Base-by-base conservation (phyloP, 2,797 vertebrate species). In the Scolopax bukidnonensis region DNA sequence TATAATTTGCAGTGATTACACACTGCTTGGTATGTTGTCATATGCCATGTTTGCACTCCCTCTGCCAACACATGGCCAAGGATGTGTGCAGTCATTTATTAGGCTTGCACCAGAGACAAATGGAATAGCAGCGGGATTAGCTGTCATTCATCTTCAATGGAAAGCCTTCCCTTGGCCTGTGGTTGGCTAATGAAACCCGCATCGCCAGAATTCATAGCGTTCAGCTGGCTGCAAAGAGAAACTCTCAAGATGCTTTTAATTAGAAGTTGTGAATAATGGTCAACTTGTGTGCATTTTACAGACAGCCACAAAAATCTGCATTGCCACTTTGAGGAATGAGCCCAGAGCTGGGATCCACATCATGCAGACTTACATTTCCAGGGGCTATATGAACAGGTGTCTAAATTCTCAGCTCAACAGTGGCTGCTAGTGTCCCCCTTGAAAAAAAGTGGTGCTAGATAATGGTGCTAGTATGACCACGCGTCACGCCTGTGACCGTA, bases 221-320 rank as follows among this genome's bases (percentile, higher is more conserved):
- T 95, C 89, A 81, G 75, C 84, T 97, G 96, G 96, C 94, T 92
- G 87, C 87, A 95, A 81, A 95, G 45, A 95, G 95, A 95, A 84
- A 87, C 33, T 23, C 71, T 95, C 94, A 96, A 96, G 96, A 97
- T 92, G 93, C 89, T 97, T 97, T 95, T 95, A 97, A 97, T 97
- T 96, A 98, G 83, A 85, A 89, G 76, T 43, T 88, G 89, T 51
- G 84, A 97, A 96, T 90, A 96, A 96, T 56, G 84, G 90, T 96
- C 91, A 84, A 90, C 96, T 95, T 95, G 91, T 79, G 93, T 69
- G 90, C 83, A 38, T 90, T 96, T 90, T 78, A 84, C 78, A 96
- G 96, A 87, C 84, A 93, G 90, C 84, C 92, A 94, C 95, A 97
- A 91, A 95, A 90, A 92, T 93, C 79, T 81, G 77, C 91, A 45